phyloP scores from a whole-genome alignment of 2,113 vertebrate genomes.

The Malaclemys terrapin region DNA sequence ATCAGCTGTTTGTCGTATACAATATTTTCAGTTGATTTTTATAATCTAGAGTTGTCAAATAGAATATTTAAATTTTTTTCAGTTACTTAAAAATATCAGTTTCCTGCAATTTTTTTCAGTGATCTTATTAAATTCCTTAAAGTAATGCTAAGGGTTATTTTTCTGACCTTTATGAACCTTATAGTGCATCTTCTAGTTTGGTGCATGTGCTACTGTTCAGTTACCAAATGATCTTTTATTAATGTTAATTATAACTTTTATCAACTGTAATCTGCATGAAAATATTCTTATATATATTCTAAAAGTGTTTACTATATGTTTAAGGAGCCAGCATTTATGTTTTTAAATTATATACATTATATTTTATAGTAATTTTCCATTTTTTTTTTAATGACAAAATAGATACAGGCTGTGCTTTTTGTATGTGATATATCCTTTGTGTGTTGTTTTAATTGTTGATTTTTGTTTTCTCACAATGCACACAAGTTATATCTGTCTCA shows the following conservation, averaged over 20 bases:
- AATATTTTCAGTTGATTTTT: slow-evolving; percentile 5
- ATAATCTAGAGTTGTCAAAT: background rate
- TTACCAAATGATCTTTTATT: background rate
- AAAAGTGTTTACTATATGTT: background rate
- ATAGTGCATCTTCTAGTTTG: slow-evolving; percentile 19
- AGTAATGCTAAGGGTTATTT: slow-evolving; percentile 30
- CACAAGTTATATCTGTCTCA: slow-evolving; percentile 54
- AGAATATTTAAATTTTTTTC: background rate
- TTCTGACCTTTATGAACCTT: slow-evolving; percentile 19
- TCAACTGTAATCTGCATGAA: background rate
- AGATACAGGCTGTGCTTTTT: background rate
- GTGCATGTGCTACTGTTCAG: background rate
- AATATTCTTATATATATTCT: background rate
- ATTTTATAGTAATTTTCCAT: slow-evolving; percentile 22
- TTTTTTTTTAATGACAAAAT: background rate
- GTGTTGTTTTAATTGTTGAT: slow-evolving; percentile 50
- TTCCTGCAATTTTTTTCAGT: slow-evolving; percentile 6
- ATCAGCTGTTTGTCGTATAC: background rate
- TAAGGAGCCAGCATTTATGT: slow-evolving; percentile 30
- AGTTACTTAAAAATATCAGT: background rate
- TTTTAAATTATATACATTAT: slow-evolving; percentile 32
- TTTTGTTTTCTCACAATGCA: slow-evolving; percentile 36
- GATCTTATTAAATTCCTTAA: slow-evolving; percentile 16
- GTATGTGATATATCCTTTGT: slow-evolving; percentile 9
- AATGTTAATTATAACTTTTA: background rate